Evolutionary conservation across 2,113 vertebrate species (phyloP), one percentile per base, ranked within the genome.

Genomic region (Gallinago paraguaiae): DNA sequence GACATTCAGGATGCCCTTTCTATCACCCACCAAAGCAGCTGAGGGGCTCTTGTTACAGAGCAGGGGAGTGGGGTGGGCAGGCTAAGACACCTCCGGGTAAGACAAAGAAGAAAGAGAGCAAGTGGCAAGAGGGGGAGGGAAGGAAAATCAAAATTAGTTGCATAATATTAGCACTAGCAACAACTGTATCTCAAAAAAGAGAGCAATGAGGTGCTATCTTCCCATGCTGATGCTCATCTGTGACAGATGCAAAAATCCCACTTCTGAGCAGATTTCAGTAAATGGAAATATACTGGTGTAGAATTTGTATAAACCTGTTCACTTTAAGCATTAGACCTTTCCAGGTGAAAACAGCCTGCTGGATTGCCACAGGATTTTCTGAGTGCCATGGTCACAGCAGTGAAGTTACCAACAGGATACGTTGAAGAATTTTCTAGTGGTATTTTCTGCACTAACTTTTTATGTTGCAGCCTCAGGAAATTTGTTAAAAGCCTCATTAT

Each of bases 1-100:
- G 92, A 59, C 63, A 88, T 93, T 91, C 96, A 94, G 88, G 63
- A 95, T 96, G 90, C 69, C 96, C 95, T 97, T 98, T 90, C 89
- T 95, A 71, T 97, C 82, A 92, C 86, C 75, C 93, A 92, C 82
- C 77, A 89, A 76, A 96, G 97, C 97, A 98, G 98, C 97, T 98
- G 98, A 97, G 96, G 76, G 79, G 95, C 94, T 98, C 97, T 85
- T 90, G 93, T 98, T 98, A 98, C 98, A 94, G 75, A 90, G 88
- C 95, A 97, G 67, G 77, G 95, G 90, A 97, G 92, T 94, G 94
- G 95, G 93, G 91, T 64, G 70, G 88, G 90, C 88, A 95, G 69
- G 80, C 84, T 93, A 94, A 93, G 92, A 96, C 51, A 75, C 71
- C 96, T 92, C 81, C 11, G 89, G 90, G 76, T 91, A 91, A 93